These are phyloP conservation scores for Sinocyclocheilus rhinocerous DNA, from an alignment of 2,113 vertebrate species.

Conservation along the genomic window DNA sequence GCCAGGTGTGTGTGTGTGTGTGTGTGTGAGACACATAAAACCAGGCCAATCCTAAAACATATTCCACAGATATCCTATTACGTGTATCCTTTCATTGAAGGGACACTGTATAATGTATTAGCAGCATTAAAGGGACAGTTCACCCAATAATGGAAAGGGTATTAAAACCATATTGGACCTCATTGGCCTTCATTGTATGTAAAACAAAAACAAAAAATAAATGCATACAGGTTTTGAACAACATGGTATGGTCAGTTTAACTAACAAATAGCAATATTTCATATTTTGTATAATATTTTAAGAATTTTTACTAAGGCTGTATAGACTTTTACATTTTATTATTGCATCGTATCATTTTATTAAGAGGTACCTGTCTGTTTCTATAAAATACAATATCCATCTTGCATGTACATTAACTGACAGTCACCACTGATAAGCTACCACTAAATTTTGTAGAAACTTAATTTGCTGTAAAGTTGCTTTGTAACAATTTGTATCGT, in stretches of 20 bases:
- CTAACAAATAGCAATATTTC: too few relatives aligned
- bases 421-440: too few relatives aligned
- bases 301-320: too few relatives aligned
- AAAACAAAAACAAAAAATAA: neutral
- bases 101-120: neutral
- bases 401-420: too few relatives aligned
- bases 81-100: neutral
- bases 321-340: neutral
- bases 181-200: neutral
- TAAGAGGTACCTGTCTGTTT: too few relatives aligned
- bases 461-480: too few relatives aligned
- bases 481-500: too few relatives aligned
- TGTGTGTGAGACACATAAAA: constrained; percentile 22
- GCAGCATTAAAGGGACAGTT: neutral
- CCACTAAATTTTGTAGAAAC: too few relatives aligned
- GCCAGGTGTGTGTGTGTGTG: neutral
- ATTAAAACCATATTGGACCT: neutral
- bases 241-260: neutral
- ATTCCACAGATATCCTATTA: neutral
- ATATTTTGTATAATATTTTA: too few relatives aligned
- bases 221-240: neutral
- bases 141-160: neutral
- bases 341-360: neutral
- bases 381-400: too few relatives aligned
- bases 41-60: neutral